These are phyloP conservation scores for Cynaeus angustus DNA, from an alignment of 2,888 invertebrate species.

Conservation along the genomic window DNA sequence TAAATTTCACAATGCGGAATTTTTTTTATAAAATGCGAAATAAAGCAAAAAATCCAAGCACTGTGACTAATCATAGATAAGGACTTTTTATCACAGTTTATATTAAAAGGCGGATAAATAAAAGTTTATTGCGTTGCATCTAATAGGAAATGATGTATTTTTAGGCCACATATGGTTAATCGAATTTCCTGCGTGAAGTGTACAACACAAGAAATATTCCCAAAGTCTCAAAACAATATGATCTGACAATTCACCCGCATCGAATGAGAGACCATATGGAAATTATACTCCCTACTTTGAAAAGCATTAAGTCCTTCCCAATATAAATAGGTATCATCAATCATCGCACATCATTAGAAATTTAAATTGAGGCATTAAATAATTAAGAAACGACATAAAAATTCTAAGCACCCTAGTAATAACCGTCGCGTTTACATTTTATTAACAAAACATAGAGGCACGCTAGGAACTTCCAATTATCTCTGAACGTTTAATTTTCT, in stretches of 20 bases:
- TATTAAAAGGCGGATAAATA: neutral
- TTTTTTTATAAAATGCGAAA: neutral
- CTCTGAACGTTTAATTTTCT: conserved; percentile 16
- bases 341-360: conserved; percentile 9
- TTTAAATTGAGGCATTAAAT: conserved; percentile 14
- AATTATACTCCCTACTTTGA: neutral
- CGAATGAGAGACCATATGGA: conserved; percentile 1
- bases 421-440: conserved; percentile 4
- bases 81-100: conserved; percentile 11
- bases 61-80: conserved; percentile 7
- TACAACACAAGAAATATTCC: neutral
- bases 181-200: conserved; percentile 9
- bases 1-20: too few relatives aligned
- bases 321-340: conserved; percentile 1
- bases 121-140: conserved; percentile 12
- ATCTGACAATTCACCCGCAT: conserved; percentile 6
- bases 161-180: conserved; percentile 7
- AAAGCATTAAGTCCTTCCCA: conserved; percentile 1
- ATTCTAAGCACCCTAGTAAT: conserved; percentile 9
- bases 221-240: conserved; percentile 1
- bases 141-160: neutral
- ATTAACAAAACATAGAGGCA: too few relatives aligned
- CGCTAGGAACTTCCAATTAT: conserved; percentile 1
- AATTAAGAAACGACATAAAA: conserved; percentile 12
- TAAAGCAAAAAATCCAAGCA: neutral